A percentile compares a stretch with the other conserved stretches of the same genome.
phyloP scores from a whole-genome alignment of 2,888 invertebrate genomes.

The Dryomyza anilis region DNA sequence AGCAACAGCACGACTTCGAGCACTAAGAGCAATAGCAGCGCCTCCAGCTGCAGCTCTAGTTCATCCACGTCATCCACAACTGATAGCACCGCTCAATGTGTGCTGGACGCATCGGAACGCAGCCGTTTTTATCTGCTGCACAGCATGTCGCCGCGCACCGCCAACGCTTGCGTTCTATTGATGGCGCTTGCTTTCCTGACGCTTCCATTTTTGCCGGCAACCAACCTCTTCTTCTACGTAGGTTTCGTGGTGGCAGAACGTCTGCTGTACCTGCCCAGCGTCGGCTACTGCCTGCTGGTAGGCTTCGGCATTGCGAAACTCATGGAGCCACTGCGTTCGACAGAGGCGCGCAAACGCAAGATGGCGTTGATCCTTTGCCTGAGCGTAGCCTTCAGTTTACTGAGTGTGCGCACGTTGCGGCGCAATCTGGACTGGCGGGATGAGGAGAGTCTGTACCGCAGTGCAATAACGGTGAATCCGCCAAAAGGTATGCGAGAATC shows the following conservation, averaged over 20 bases:
- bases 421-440: conserved; percentile 91
- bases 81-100: conserved; percentile 20
- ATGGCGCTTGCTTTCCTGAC: conserved; percentile 79
- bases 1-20: conserved; percentile 61
- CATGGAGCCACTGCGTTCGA: conserved; percentile 49
- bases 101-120: conserved; percentile 16
- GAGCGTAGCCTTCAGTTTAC: conserved; percentile 69
- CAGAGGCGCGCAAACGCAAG: conserved; percentile 58
- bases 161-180: conserved; percentile 58
- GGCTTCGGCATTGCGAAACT: conserved; percentile 72
- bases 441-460: conserved; percentile 90
- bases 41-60: conserved; percentile 37
- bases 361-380: conserved; percentile 53
- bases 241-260: conserved; percentile 98
- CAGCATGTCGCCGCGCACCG: conserved; percentile 30
- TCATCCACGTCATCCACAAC: conserved; percentile 37
- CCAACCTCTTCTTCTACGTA: conserved; percentile 96
- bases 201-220: conserved; percentile 93
- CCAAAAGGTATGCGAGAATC: conserved; percentile 82
- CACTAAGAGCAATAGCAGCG: conserved; percentile 55
- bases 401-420: conserved; percentile 77
- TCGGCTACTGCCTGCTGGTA: conserved; percentile 89
- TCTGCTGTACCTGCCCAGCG: conserved; percentile 93
- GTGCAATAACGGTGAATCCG: conserved; percentile 90
- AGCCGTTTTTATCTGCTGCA: conserved; percentile 25